Base-by-base conservation (phyloP, 1,140 invertebrate genomes). In the Chlorops oryzae region DNA sequence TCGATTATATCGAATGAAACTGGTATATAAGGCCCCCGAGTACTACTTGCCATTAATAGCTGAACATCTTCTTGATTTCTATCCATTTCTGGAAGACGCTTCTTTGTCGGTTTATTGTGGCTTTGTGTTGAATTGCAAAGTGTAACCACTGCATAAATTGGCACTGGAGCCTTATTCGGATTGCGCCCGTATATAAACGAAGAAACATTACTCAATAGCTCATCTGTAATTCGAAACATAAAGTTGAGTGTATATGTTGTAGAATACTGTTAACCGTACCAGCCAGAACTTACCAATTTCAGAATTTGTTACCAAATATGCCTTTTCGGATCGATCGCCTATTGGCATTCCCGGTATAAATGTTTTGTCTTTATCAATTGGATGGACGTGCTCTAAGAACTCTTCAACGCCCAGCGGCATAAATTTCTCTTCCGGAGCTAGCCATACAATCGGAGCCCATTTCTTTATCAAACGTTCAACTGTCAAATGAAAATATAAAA, bases 361-460 rank as follows among this genome's bases (percentile, higher is more conserved):
- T 17, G 51, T 59, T 42, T 58, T 55, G 12, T 35, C 47, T 50
- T 70, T 70, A 48, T 70, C 64, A 62, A 65, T 63, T 18, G 74
- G 68, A 50, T 78, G 69, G 22, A 82, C 77, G 60, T 83, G 73
- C 46, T 77, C 62, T 13, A 84, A 62, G 58, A 83, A 83, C 49
- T 81, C 76, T 37, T 80, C 75, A 10, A 82, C 80, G 50, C 74
- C 76, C 39, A 77, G 65, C 0, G 81, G 81, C 59, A 81, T 71
- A 51, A 80, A 83, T 67, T 76, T 76, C 65, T 84, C 81, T 41
- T 77, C 77, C 6, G 80, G 80, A 40, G 80, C 77, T 24, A 83
- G 65, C 78, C 79, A 82, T 21, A 84, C 75, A n/a, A 83, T 63
- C 5, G 81, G 81, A 2, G 81, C 77, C 81, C 81, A 83, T 61